Evolutionary conservation across 2,888 invertebrate genomes (phyloP).

Genomic region (Pantelozetes paolii): DNA sequence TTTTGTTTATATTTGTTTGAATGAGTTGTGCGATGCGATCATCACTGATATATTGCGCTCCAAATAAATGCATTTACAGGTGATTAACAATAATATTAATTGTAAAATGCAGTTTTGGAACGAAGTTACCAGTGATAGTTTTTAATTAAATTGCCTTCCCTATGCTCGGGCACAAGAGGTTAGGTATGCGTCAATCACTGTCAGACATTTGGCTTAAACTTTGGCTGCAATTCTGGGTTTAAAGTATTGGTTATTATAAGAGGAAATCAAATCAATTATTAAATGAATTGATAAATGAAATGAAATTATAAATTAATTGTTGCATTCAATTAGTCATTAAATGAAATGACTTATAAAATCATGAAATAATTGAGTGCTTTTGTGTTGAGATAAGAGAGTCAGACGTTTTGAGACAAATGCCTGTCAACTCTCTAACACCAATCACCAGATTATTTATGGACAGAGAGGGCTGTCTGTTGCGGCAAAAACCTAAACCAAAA

Average conservation of each 20-base stretch:
- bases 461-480: too few species aligned
- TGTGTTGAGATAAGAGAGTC: too few species aligned
- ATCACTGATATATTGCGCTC: conserved; percentile 33
- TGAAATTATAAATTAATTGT: neutral
- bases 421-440: neutral
- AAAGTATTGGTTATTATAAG: too few species aligned
- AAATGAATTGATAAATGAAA: neutral
- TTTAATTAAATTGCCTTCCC: too few species aligned
- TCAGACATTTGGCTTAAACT: too few species aligned
- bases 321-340: too few species aligned
- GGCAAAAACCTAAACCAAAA: neutral
- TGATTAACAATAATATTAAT: neutral
- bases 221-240: neutral
- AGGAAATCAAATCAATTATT: neutral
- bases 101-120: conserved; percentile 27
- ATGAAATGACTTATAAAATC: too few species aligned
- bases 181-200: too few species aligned
- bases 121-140: conserved; percentile 17
- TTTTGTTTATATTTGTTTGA: neutral
- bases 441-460: conserved; percentile 13
- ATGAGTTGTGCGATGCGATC: conserved; percentile 19
- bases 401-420: too few species aligned
- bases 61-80: conserved; percentile 33
- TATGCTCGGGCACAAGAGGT: too few species aligned
- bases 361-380: too few species aligned